phyloP scores from a whole-genome alignment of 2,113 vertebrate genomes.

The Embiotoca jacksoni region DNA sequence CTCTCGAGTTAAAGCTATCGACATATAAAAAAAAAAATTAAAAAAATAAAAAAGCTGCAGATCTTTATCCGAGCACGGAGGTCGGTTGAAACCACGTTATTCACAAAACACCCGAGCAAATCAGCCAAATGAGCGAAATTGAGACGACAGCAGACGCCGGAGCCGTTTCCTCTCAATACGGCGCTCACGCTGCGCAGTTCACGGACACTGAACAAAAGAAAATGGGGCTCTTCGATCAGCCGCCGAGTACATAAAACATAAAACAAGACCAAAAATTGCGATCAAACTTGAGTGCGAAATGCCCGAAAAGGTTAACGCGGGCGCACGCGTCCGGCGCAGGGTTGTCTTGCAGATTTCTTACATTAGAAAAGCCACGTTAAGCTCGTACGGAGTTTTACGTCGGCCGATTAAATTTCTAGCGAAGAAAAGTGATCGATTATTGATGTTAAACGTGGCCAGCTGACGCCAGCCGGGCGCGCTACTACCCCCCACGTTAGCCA shows the following conservation, averaged over 20 bases:
- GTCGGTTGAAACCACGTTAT: not conserved
- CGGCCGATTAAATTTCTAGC: accelerated
- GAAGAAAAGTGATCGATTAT: too few relatives aligned
- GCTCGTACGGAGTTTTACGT: not conserved
- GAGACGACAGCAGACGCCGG: not conserved
- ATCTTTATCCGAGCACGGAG: not conserved
- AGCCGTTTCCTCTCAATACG: not conserved
- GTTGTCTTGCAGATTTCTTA: not conserved
- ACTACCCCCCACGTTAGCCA: conserved; percentile 20
- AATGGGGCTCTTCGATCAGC: too few relatives aligned
- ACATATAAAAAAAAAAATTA: conserved; percentile 21
- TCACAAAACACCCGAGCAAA: not conserved
- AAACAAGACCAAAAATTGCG: too few relatives aligned
- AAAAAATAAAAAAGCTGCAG: conserved; percentile 40
- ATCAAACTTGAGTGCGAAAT: not conserved
- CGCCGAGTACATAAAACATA: too few relatives aligned
- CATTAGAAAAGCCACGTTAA: too few relatives aligned
- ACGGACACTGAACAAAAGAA: not conserved
- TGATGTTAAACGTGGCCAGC: not conserved
- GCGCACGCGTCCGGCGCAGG: not conserved
- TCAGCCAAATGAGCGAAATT: not conserved
- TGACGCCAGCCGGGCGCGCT: conserved; percentile 9
- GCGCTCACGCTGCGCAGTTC: conserved; percentile 13
- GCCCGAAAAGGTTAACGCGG: not conserved
- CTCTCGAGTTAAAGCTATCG: conserved; percentile 39